These are phyloP conservation scores for Perizoma affinitatum DNA, from an alignment of 2,888 invertebrate species.

Conservation along the genomic window DNA sequence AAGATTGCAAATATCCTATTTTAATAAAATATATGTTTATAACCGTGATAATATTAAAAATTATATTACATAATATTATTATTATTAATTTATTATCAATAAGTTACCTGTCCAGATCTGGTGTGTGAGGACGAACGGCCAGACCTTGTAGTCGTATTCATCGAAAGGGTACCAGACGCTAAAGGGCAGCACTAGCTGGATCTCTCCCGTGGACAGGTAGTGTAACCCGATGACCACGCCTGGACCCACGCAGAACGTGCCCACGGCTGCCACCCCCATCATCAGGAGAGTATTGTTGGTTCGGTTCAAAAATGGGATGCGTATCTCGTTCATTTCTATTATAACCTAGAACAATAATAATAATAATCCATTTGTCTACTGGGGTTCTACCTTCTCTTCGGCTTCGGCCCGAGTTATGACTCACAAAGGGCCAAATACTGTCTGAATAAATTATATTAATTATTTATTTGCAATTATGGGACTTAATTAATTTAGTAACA, in stretches of 20 bases:
- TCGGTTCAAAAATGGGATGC: constrained; percentile 37
- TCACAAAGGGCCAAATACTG: too few species aligned
- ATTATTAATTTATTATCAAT: too few species aligned
- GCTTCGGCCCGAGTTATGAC: too few species aligned
- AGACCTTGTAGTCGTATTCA: constrained; percentile 42
- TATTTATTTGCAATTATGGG: too few species aligned
- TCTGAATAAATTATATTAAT: too few species aligned
- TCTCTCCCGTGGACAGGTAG: constrained; percentile 47
- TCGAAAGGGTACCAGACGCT: constrained; percentile 61
- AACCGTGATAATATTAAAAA: too few species aligned
- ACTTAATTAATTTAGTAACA: too few species aligned
- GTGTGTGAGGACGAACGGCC: constrained; percentile 49
- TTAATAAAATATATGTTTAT: too few species aligned
- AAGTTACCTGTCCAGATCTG: constrained; percentile 52
- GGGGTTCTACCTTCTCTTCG: too few species aligned
- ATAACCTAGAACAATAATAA: not conserved
- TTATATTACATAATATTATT: too few species aligned
- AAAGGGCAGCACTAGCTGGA: constrained; percentile 52
- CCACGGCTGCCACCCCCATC: constrained; percentile 29
- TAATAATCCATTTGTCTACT: too few species aligned
- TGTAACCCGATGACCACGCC: constrained; percentile 38
- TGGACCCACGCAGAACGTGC: constrained; percentile 47
- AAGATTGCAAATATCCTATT: too few species aligned
- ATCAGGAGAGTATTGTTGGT: constrained; percentile 36
- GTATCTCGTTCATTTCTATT: constrained; percentile 24